phyloP scores from a whole-genome alignment of 2,113 vertebrate genomes.

The Centrocercus urophasianus region DNA sequence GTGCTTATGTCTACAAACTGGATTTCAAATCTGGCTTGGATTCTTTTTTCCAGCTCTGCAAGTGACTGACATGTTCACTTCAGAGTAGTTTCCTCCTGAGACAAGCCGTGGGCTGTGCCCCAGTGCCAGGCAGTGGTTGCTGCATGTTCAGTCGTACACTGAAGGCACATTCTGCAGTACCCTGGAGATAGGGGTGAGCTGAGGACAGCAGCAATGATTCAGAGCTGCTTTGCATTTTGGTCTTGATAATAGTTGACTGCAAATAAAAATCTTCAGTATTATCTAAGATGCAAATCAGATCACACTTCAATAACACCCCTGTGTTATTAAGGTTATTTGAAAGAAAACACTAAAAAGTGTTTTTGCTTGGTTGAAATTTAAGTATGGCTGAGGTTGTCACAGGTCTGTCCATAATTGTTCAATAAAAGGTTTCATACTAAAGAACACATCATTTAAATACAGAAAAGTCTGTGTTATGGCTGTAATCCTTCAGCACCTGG shows the following conservation, averaged over 20 bases:
- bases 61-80: conserved; percentile 55
- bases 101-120: not conserved
- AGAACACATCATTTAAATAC: not conserved
- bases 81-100: not conserved
- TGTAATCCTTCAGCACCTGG: not conserved
- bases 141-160: not conserved
- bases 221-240: conserved; percentile 20
- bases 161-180: conserved; percentile 29
- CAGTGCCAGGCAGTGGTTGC: not conserved
- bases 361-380: not conserved
- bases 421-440: not conserved
- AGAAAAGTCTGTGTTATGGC: not conserved
- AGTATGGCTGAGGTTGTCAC: not conserved
- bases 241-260: not conserved
- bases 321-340: not conserved
- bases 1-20: conserved; percentile 12
- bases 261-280: not conserved
- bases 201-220: conserved; percentile 29
- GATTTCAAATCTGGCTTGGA: conserved; percentile 13
- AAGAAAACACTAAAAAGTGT: not conserved
- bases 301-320: not conserved
- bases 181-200: conserved; percentile 41
- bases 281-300: not conserved
- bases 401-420: not conserved
- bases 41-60: conserved; percentile 46